Evolutionary conservation across 2,113 vertebrate genomes (phyloP).

Genomic region (Acanthisitta chloris): DNA sequence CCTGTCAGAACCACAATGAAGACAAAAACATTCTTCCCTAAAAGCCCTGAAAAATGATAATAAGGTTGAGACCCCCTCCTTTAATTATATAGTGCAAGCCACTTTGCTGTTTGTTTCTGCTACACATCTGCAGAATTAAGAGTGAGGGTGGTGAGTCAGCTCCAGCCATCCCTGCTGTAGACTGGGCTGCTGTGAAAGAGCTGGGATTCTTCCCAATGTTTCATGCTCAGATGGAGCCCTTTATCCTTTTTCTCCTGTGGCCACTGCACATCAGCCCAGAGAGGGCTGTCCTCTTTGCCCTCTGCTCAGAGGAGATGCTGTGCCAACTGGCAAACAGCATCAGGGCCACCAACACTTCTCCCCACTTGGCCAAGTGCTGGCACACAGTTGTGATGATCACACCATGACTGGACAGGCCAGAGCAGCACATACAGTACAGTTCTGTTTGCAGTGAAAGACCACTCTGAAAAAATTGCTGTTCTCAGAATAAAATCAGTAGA

Average conservation of each 20-base stretch:
- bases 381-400: neutral
- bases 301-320: neutral
- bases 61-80: neutral
- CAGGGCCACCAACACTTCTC: rapidly evolving
- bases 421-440: neutral
- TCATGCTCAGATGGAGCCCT: neutral
- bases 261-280: neutral
- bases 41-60: neutral
- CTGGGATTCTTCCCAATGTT: neutral
- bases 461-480: neutral
- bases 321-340: neutral
- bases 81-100: neutral
- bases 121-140: neutral
- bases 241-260: neutral
- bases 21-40: neutral
- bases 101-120: neutral
- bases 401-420: neutral
- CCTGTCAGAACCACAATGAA: neutral
- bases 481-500: neutral
- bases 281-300: neutral
- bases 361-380: neutral
- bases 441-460: neutral
- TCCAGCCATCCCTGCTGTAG: neutral
- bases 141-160: neutral
- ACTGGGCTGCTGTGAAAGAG: neutral